phyloP scores from a whole-genome alignment of 2,888 invertebrate species.

The Idaea straminata region DNA sequence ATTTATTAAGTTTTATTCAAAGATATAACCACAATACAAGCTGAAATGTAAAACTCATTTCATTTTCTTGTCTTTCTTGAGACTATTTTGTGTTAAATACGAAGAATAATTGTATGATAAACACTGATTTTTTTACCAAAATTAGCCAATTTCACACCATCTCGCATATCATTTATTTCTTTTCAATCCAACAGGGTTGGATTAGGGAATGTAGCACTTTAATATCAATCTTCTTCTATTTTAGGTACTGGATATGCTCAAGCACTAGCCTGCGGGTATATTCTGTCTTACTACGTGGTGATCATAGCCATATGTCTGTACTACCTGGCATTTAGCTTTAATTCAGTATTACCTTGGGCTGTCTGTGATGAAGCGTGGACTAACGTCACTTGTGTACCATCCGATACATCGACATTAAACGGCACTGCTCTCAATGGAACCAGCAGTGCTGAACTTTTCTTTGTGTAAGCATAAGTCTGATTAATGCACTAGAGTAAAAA shows the following conservation, averaged over 20 bases:
- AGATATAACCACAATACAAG: too few relatives aligned
- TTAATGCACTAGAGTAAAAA: background rate
- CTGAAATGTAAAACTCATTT: too few relatives aligned
- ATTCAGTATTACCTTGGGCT: slow-evolving; percentile 86
- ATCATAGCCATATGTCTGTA: slow-evolving; percentile 86
- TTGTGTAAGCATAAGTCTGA: slow-evolving; percentile 60
- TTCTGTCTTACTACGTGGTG: slow-evolving; percentile 88
- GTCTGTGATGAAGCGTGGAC: slow-evolving; percentile 82
- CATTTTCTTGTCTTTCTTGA: too few relatives aligned
- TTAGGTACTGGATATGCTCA: slow-evolving; percentile 85
- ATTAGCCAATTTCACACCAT: too few relatives aligned
- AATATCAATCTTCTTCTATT: slow-evolving; percentile 21
- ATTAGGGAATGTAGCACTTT: background rate
- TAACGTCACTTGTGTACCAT: slow-evolving; percentile 58
- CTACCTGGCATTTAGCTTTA: slow-evolving; percentile 87
- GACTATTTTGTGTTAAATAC: too few relatives aligned
- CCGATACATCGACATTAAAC: slow-evolving; percentile 42
- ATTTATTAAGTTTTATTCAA: too few relatives aligned
- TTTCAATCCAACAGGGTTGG: too few relatives aligned
- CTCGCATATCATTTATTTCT: too few relatives aligned
- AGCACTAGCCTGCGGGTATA: slow-evolving; percentile 81
- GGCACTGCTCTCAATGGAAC: slow-evolving; percentile 37
- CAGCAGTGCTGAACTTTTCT: slow-evolving; percentile 82
- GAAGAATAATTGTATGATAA: too few relatives aligned
- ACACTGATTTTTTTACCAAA: too few relatives aligned